phyloP scores from a whole-genome alignment of 2,113 vertebrate genomes.

The Leptobrachium leishanense region DNA sequence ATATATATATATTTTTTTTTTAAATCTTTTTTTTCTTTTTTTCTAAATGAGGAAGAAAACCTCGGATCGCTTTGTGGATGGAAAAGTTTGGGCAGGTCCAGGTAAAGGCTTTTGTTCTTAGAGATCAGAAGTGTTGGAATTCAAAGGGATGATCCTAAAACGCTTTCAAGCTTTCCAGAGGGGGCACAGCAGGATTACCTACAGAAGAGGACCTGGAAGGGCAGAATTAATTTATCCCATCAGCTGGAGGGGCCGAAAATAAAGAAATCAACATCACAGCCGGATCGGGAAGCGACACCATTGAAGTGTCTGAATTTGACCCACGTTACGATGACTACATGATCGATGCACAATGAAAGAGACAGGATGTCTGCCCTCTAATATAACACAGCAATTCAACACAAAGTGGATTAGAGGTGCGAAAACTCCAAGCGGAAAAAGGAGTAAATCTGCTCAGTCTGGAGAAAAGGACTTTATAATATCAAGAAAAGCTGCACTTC shows the following conservation, averaged over 20 bases:
- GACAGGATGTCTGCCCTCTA: too few relatives aligned
- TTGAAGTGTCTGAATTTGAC: background rate
- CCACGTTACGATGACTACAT: too few relatives aligned
- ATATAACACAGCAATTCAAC: too few relatives aligned
- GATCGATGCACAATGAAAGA: too few relatives aligned
- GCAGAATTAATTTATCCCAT: conserved; percentile 33
- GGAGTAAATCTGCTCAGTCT: too few relatives aligned
- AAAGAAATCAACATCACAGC: background rate
- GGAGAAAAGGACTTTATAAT: too few relatives aligned
- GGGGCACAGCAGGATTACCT: conserved; percentile 19
- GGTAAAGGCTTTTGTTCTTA: conserved; percentile 37
- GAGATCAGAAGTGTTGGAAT: conserved; percentile 31
- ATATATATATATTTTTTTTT: too few relatives aligned
- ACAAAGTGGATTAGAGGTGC: too few relatives aligned
- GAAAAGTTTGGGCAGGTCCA: conserved; percentile 21
- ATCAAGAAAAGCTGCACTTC: too few relatives aligned
- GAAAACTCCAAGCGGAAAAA: too few relatives aligned
- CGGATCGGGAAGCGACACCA: background rate
- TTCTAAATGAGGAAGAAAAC: too few relatives aligned
- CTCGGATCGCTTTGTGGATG: background rate
- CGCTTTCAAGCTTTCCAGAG: conserved; percentile 32
- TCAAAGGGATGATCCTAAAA: conserved; percentile 31
- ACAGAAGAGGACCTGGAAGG: background rate
- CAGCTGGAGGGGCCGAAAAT: conserved; percentile 21
- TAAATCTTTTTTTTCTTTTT: too few relatives aligned